Base-by-base conservation (phyloP, 1,140 invertebrate genomes). In the Theocolax elegans region DNA sequence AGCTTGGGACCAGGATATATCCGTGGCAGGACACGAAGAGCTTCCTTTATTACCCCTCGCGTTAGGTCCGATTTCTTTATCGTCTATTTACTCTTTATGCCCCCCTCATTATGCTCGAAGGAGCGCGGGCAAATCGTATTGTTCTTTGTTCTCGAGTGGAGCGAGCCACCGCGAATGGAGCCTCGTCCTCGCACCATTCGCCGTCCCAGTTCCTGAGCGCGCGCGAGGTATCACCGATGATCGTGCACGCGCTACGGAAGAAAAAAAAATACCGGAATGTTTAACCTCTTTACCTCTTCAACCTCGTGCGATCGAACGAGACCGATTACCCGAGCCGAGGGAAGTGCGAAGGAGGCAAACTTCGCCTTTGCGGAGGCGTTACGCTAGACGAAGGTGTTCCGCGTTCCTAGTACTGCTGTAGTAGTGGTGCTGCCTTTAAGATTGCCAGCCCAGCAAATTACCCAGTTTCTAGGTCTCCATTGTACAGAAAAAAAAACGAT, bases 371-470 rank as follows among this genome's bases (percentile, higher is more conserved):
- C 4, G 71, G 72, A 75, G 72, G 68, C 68, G 66, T 66, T 74
- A 75, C 66, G 56, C 73, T 21, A 21, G 60, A 72, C 27, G 40
- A 71, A 65, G 74, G 67, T 75, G 74, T 81, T 82, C 78, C 77
- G 77, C 76, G 75, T 80, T 80, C 77, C 78, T 74, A 67, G 69
- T 79, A 79, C 76, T 75, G 69, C 46, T 23, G 2, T 71, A 63
- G 54, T n/a, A n/a, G n/a, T n/a, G n/a, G 68, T n/a, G n/a, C n/a
- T n/a, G 31, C 31, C 31, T 74, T 64, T 6, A 35, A 35, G 77
- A 80, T 77, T 76, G 70, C 73, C 60, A 62, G 73, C 64, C 78
- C 73, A 77, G 80, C 78, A 76, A 79, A 81, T 76, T 74, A 76
- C 67, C 68, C 73, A 46, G 65, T 76, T 78, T 76, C 70, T 66